Percentiles rank a stretch among this genome's conserved stretches.
phyloP scores from a whole-genome alignment of 1,140 invertebrate species.

The Mactra quadrangularis region DNA sequence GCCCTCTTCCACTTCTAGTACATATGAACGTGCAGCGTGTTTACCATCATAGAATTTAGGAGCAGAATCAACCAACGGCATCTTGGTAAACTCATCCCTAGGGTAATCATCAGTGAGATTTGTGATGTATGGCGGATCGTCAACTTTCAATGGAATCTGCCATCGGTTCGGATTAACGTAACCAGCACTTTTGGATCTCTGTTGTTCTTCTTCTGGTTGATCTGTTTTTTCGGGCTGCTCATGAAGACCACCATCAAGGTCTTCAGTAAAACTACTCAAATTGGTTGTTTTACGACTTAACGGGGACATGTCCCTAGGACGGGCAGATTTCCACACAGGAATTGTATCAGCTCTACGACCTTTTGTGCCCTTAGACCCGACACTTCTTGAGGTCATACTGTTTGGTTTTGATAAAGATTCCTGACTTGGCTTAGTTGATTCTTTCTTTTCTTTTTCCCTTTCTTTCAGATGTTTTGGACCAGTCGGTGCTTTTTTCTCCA shows the following conservation, averaged over 20 bases:
- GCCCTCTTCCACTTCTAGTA: conserved; percentile 68
- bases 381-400: conserved; percentile 56
- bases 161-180: conserved; percentile 74
- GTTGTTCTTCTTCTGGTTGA: conserved; percentile 7
- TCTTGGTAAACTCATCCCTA: conserved; percentile 80
- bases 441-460: conserved; percentile 44
- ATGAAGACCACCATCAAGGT: conserved; percentile 55
- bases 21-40: conserved; percentile 52
- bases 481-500: conserved; percentile 56
- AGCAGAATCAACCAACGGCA: conserved; percentile 73
- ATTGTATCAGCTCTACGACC: conserved; percentile 35
- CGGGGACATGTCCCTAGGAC: conserved; percentile 11
- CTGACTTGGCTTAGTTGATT: conserved; percentile 14
- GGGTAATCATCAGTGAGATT: conserved; percentile 80
- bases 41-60: conserved; percentile 77
- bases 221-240: conserved; percentile 53
- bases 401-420: conserved; percentile 64
- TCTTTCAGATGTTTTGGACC: conserved; percentile 58
- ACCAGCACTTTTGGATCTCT: conserved; percentile 54
- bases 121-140: conserved; percentile 72
- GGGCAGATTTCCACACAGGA: conserved; percentile 42
- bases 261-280: conserved; percentile 24
- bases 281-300: conserved; percentile 53
- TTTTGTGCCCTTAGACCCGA: conserved; percentile 12
- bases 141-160: conserved; percentile 78